These are phyloP conservation scores for Patella ulyssiponensis DNA, from an alignment of 2,888 invertebrate species.

Conservation along the genomic window DNA sequence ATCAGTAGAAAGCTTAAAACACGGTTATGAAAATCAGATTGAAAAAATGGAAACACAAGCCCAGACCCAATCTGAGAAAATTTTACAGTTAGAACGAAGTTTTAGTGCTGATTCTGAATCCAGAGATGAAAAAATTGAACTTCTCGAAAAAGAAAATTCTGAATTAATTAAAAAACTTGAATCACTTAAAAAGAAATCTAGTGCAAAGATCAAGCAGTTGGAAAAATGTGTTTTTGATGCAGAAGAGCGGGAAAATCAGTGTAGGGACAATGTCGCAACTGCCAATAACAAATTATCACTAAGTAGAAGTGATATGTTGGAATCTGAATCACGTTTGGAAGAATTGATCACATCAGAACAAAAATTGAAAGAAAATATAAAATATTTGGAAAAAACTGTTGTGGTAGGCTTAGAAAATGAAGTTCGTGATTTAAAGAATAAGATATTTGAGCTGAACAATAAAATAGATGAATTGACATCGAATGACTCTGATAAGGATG, in stretches of 20 bases:
- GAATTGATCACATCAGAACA: conserved; percentile 17
- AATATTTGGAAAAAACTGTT: conserved; percentile 21
- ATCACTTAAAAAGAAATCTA: not conserved
- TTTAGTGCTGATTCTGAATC: not conserved
- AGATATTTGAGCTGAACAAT: conserved; percentile 28
- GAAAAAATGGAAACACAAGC: conserved; percentile 5
- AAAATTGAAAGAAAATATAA: conserved; percentile 13
- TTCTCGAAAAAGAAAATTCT: conserved; percentile 23
- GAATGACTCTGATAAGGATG: not conserved
- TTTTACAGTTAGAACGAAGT: not conserved
- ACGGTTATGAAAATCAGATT: not conserved
- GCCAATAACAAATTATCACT: not conserved
- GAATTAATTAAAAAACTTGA: conserved; percentile 13
- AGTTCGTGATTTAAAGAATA: conserved; percentile 22
- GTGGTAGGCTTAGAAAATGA: conserved; percentile 16
- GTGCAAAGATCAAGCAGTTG: conserved; percentile 14
- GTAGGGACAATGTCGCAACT: conserved; percentile 21
- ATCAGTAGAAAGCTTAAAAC: not conserved
- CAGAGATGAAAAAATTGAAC: not conserved
- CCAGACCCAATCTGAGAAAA: not conserved
- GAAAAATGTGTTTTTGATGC: conserved; percentile 21
- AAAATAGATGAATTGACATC: conserved; percentile 16
- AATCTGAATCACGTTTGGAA: conserved; percentile 22
- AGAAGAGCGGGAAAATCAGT: not conserved
- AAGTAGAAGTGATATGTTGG: conserved; percentile 18